phyloP scores from a whole-genome alignment of 2,888 invertebrate genomes.

The Criorhina ranunculi region DNA sequence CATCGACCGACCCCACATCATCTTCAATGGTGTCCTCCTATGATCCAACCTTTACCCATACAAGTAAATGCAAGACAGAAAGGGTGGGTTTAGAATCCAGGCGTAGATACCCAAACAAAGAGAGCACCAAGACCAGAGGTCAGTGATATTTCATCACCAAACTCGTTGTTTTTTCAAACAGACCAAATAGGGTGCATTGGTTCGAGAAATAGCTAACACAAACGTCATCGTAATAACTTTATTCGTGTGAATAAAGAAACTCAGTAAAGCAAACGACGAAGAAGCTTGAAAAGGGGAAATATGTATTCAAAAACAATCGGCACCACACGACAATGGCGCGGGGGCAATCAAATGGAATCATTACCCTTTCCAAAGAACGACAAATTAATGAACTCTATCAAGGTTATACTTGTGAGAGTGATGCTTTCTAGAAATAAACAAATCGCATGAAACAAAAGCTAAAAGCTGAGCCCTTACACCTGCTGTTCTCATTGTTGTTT shows the following conservation, averaged over 20 bases:
- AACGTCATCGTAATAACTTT: neutral
- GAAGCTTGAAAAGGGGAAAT: no score
- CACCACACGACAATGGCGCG: neutral
- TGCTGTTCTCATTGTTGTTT: no score
- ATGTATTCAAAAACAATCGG: neutral
- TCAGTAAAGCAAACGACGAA: no score
- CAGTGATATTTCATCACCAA: neutral
- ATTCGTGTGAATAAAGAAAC: no score
- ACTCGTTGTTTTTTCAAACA: neutral
- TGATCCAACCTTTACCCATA: neutral
- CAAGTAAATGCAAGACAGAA: neutral
- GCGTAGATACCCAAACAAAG: neutral
- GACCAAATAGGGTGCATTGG: neutral
- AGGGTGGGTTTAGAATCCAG: neutral
- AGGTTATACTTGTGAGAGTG: neutral
- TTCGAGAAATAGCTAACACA: neutral
- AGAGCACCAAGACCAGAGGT: constrained; percentile 1
- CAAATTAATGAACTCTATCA: constrained; percentile 1
- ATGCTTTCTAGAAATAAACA: neutral
- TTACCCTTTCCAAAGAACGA: neutral
- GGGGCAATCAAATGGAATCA: neutral
- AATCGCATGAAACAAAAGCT: no score
- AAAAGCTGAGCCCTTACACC: no score
- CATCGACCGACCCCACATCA: no score
- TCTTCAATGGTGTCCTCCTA: no score